These are phyloP conservation scores for Penelope pileata DNA, from an alignment of 2,113 vertebrate species.

Conservation along the genomic window DNA sequence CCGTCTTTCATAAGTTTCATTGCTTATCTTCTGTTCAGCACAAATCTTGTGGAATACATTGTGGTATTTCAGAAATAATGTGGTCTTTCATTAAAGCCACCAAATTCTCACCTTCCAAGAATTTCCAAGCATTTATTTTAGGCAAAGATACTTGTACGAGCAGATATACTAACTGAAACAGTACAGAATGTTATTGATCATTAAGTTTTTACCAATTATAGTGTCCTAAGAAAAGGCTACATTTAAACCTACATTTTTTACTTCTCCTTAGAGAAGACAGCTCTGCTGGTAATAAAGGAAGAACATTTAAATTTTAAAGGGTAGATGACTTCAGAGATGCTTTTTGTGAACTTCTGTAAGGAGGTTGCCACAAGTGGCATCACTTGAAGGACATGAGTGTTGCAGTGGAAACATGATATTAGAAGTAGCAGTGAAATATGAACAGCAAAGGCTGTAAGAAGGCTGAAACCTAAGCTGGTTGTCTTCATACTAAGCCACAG, in stretches of 20 bases:
- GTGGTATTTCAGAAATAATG: neutral
- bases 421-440: neutral
- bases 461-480: neutral
- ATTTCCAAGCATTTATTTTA: neutral
- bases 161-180: neutral
- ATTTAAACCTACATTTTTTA: neutral
- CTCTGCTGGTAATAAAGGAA: neutral
- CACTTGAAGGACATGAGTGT: neutral
- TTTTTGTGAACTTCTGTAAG: neutral
- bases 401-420: accelerated
- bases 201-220: neutral
- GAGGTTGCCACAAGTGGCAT: neutral
- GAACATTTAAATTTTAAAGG: neutral
- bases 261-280: neutral
- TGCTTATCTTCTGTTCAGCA: neutral
- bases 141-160: neutral
- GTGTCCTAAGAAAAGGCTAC: neutral
- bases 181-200: neutral
- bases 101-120: neutral
- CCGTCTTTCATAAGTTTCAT: neutral
- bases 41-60: neutral
- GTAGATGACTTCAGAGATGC: neutral
- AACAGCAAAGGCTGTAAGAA: neutral
- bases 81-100: neutral
- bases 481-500: neutral